Evolutionary conservation across 2,888 invertebrate species (phyloP), one percentile per base, ranked within the genome.

Genomic region (Penaeus monodon): DNA sequence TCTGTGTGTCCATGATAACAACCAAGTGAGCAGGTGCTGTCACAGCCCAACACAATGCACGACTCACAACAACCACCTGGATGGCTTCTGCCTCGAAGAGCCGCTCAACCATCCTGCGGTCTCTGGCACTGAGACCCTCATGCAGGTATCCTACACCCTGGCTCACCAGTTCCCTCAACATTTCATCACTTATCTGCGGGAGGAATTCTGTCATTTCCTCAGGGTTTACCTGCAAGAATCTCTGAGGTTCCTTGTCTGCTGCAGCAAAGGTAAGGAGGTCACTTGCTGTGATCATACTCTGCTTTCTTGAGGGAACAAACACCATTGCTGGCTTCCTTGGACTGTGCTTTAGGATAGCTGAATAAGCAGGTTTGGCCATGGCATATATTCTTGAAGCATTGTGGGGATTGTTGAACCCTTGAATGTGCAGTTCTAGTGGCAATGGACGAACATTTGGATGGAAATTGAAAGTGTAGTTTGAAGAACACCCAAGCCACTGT

Each of bases 121-220:
- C 99, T 77, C 95, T 94, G 0, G 95, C 93, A 4, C 95, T 95
- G 17, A 99, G 94, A 20, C 99, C 99, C 93, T 98, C 99, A 93
- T 99, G 99, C 81, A 99, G 94, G 93, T 98, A 99, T 0, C 98
- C 99, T 27, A 99, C 99, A 57, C 99, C 99, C 91, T 98, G 97
- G 0, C 96, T 95, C 0, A 99, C 93, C 0, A 98, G 98, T 92
- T 99, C 99, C 90, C 96, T 96, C 81, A 99, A 92, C 88, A 96
- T 97, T 94, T 95, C 92, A 65, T 91, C 89, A 20, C 84, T 94
- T 93, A 99, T 95, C 90, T 97, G 94, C 91, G 97, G 96, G 83
- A 99, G 93, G 93, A 97, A 98, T 0, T 97, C 97, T 92, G 96
- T 95, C 87, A 99, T 95, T 92, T 98, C 96, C 27, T 96, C 95